phyloP scores from a whole-genome alignment of 2,797 vertebrate species.

The Tangara arthus region DNA sequence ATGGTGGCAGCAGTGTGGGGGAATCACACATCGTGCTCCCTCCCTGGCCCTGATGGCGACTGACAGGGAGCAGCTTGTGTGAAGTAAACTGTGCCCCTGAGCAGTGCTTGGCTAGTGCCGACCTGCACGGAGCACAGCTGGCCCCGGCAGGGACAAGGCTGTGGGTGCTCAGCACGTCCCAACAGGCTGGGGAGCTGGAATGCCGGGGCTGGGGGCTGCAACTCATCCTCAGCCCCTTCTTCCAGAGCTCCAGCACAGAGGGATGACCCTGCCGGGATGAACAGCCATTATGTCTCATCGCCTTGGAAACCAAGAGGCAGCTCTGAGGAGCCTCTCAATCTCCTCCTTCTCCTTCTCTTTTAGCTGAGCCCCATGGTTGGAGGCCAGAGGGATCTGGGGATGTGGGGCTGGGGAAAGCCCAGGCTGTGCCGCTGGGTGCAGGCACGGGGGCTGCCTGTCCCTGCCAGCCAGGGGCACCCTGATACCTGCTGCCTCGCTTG shows the following conservation, averaged over 20 bases:
- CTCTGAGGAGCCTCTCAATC: neutral
- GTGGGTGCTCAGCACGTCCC: neutral
- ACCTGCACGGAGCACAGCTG: neutral
- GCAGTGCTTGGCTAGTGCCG: neutral
- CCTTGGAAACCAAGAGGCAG: conserved; percentile 57
- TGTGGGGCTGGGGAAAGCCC: neutral
- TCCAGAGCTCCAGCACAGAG: neutral
- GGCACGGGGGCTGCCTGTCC: neutral
- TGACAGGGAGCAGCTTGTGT: neutral
- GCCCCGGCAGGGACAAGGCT: rapidly evolving
- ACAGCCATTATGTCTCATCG: conserved; percentile 48
- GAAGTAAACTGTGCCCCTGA: neutral
- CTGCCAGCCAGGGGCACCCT: neutral
- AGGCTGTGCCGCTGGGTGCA: neutral
- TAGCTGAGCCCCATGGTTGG: neutral
- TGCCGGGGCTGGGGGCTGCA: neutral
- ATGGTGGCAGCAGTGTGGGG: rapidly evolving
- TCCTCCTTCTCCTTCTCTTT: neutral
- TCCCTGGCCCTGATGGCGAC: rapidly evolving
- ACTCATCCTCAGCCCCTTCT: neutral
- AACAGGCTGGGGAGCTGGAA: neutral
- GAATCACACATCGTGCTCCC: neutral
- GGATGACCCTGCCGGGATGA: conserved; percentile 42
- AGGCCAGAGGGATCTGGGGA: neutral
- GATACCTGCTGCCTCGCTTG: neutral